phyloP scores from a whole-genome alignment of 2,113 vertebrate species.

The Lathamus discolor region DNA sequence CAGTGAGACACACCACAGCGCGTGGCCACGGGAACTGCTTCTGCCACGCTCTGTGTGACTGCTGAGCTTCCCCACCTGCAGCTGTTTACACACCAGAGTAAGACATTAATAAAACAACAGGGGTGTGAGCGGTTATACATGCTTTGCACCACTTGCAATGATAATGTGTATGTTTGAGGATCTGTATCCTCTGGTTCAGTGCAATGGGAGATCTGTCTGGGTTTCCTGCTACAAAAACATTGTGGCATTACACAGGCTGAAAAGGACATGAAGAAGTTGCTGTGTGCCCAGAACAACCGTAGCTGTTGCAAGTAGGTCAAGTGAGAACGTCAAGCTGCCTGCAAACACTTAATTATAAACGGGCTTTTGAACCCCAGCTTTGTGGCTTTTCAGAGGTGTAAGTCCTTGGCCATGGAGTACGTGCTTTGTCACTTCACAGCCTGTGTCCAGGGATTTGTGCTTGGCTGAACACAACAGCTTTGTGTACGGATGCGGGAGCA shows the following conservation, averaged over 20 bases:
- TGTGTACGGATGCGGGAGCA: background rate
- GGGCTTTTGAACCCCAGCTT: slow-evolving; percentile 2
- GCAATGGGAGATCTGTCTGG: background rate
- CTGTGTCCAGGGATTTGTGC: background rate
- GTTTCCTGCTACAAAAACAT: background rate
- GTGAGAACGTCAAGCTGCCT: background rate
- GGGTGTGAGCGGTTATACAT: background rate
- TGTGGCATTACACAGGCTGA: background rate
- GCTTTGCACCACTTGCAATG: background rate
- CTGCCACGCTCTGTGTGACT: background rate
- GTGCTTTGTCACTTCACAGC: background rate
- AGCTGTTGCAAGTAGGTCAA: background rate
- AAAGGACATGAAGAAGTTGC: background rate
- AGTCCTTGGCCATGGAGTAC: background rate
- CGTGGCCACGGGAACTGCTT: background rate
- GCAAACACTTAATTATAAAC: background rate
- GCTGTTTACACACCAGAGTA: background rate
- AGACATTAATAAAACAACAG: background rate
- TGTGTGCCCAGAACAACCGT: background rate
- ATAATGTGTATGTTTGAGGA: background rate
- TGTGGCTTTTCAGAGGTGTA: background rate
- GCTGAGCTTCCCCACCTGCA: background rate
- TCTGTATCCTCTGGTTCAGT: background rate
- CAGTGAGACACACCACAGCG: background rate
- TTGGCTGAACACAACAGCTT: background rate